These are phyloP conservation scores for Falcunculus frontatus DNA, from an alignment of 2,113 vertebrate species.

Conservation along the genomic window DNA sequence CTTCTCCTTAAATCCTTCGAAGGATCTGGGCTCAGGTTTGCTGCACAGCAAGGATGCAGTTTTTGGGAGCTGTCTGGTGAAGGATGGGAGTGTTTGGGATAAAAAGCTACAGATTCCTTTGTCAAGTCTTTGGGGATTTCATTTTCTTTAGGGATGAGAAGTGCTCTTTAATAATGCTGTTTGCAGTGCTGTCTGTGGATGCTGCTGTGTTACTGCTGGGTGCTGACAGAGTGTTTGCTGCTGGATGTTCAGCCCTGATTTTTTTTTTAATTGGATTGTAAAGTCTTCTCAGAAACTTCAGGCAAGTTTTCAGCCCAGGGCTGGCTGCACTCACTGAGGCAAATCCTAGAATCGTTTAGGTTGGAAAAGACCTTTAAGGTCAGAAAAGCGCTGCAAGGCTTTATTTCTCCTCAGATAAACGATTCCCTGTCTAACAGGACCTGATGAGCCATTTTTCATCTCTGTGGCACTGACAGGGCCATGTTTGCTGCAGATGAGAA, in stretches of 20 bases:
- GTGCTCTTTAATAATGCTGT: background rate
- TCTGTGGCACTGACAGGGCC: background rate
- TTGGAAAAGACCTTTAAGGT: background rate
- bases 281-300: background rate
- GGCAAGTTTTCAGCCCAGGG: background rate
- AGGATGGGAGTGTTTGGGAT: background rate
- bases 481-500: background rate
- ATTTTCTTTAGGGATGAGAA: background rate
- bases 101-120: background rate
- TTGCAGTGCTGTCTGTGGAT: background rate
- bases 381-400: background rate
- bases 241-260: background rate
- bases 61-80: background rate
- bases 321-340: background rate
- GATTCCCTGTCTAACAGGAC: background rate
- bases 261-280: background rate
- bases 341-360: background rate
- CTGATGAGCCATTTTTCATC: slow-evolving; percentile 15
- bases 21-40: background rate
- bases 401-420: background rate
- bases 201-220: background rate
- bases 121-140: background rate
- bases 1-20: background rate
- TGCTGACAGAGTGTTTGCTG: background rate
- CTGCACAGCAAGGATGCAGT: background rate